These are phyloP conservation scores for Genyomyrus donnyi DNA, from an alignment of 2,113 vertebrate species.

Conservation along the genomic window DNA sequence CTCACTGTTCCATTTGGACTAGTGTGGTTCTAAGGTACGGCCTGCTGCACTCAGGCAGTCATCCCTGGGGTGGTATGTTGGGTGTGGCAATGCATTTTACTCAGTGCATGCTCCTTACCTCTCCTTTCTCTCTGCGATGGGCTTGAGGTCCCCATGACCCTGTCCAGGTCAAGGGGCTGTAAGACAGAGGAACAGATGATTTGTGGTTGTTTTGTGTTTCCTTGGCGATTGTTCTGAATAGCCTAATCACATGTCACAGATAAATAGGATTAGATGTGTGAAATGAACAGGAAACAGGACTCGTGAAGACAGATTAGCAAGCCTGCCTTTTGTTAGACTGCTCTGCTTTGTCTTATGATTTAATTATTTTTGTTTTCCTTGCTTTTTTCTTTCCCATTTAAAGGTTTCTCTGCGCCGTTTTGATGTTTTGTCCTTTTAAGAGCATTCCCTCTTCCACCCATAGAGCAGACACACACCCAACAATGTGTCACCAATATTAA, in stretches of 20 bases:
- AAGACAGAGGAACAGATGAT: neutral
- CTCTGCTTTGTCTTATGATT: neutral
- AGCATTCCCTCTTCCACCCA: slow-evolving; percentile 10
- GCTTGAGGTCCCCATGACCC: neutral
- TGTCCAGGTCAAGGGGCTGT: neutral
- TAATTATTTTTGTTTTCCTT: neutral
- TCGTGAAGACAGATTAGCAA: neutral
- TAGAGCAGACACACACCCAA: neutral
- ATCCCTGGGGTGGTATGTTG: too few relatives aligned
- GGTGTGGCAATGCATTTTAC: too few relatives aligned
- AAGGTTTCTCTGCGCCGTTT: neutral
- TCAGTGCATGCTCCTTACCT: too few relatives aligned
- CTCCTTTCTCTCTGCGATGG: neutral
- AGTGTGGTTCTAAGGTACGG: too few relatives aligned
- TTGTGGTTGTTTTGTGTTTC: neutral
- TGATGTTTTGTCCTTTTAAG: neutral
- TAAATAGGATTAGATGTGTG: neutral
- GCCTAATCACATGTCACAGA: neutral
- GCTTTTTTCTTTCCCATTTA: neutral
- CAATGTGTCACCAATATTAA: neutral
- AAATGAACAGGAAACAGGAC: neutral
- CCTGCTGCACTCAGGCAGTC: too few relatives aligned
- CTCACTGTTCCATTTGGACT: too few relatives aligned
- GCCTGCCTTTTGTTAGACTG: neutral
- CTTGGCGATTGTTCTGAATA: neutral